Evolutionary conservation across 2,113 vertebrate species (phyloP).

Genomic region (Pogona vitticeps): DNA sequence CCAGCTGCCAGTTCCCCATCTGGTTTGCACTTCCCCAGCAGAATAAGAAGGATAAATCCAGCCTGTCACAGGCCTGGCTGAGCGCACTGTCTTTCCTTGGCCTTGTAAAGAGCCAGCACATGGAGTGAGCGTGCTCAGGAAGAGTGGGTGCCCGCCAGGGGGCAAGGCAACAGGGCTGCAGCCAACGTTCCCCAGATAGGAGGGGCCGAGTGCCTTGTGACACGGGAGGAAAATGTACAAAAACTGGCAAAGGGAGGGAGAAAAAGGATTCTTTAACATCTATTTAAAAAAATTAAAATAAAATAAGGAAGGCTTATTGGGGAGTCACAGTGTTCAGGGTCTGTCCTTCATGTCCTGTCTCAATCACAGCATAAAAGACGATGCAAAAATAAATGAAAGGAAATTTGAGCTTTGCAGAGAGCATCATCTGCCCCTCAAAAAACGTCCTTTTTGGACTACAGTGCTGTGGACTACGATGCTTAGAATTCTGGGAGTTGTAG

Average conservation of each 20-base stretch:
- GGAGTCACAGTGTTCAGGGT: neutral
- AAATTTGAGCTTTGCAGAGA: neutral
- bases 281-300: no score
- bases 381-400: neutral
- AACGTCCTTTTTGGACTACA: no score
- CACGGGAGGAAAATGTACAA: neutral
- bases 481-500: no score
- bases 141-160: neutral
- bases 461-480: no score
- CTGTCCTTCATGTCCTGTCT: neutral
- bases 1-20: conserved; percentile 29
- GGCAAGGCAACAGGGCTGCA: neutral
- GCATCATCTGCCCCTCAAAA: neutral
- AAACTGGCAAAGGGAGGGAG: neutral
- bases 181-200: neutral
- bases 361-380: neutral
- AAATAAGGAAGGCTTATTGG: neutral
- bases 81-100: conserved; percentile 9
- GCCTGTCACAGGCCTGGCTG: conserved; percentile 6
- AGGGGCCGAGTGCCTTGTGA: neutral
- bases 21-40: conserved; percentile 20
- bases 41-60: conserved; percentile 30
- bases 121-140: neutral
- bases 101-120: conserved; percentile 13
- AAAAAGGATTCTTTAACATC: neutral